phyloP scores from a whole-genome alignment of 2,888 invertebrate species.

The Galeopsomyia nigrocyanea region DNA sequence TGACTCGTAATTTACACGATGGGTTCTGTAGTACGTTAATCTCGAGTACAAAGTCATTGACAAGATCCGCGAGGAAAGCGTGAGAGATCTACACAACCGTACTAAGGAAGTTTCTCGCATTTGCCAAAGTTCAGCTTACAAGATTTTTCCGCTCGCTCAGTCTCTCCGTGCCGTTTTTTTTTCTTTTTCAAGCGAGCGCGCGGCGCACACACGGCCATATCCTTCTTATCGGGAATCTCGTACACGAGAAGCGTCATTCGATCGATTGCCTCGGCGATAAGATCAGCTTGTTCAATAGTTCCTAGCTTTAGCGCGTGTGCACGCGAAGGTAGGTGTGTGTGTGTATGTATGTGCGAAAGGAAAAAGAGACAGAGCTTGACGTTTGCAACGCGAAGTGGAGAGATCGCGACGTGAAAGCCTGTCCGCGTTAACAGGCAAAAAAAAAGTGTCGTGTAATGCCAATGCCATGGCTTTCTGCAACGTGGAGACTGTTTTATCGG shows the following conservation, averaged over 20 bases:
- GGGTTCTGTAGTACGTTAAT: no score
- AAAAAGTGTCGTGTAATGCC: slow-evolving; percentile 29
- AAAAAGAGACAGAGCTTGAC: slow-evolving; percentile 29
- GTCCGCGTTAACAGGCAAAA: slow-evolving; percentile 26
- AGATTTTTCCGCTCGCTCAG: slow-evolving; percentile 9
- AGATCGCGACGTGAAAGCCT: slow-evolving; percentile 23
- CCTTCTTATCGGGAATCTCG: slow-evolving; percentile 41
- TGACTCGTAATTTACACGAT: no score
- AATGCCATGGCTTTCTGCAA: slow-evolving; percentile 20
- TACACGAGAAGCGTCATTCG: slow-evolving; percentile 46
- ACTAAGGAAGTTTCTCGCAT: slow-evolving; percentile 37
- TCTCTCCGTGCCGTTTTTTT: neutral
- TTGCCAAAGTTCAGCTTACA: slow-evolving; percentile 40
- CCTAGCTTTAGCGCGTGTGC: neutral
- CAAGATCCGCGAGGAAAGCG: slow-evolving; percentile 28
- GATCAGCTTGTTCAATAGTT: slow-evolving; percentile 43
- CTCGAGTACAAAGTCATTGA: no score
- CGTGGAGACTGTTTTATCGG: slow-evolving; percentile 32
- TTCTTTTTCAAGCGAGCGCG: slow-evolving; percentile 26
- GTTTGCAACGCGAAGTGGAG: slow-evolving; percentile 2
- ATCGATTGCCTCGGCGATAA: slow-evolving; percentile 44
- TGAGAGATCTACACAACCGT: slow-evolving; percentile 34
- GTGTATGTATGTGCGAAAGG: neutral
- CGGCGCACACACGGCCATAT: neutral
- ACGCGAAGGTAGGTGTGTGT: neutral